These are phyloP conservation scores for Morpho helenor DNA, from an alignment of 2,888 invertebrate genomes.

Conservation along the genomic window DNA sequence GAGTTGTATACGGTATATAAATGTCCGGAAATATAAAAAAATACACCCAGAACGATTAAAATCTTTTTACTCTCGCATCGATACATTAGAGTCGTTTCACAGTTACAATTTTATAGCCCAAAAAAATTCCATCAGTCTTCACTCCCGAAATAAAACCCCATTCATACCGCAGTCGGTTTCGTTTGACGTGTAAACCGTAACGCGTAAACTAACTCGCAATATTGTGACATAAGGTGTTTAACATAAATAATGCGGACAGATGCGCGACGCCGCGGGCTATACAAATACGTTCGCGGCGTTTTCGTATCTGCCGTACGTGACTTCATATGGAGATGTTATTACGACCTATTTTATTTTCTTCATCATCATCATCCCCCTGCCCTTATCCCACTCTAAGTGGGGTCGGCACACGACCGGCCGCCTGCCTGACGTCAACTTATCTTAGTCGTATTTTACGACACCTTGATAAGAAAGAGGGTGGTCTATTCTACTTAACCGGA, in stretches of 20 bases:
- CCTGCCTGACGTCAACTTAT: no score
- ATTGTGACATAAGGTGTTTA: slow-evolving; percentile 80
- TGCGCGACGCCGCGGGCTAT: slow-evolving; percentile 70
- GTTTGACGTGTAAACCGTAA: slow-evolving; percentile 50
- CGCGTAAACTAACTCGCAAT: slow-evolving; percentile 61
- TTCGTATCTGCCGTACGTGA: slow-evolving; percentile 50
- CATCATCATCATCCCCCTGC: no score
- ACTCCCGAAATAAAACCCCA: slow-evolving; percentile 58
- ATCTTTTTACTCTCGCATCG: no score
- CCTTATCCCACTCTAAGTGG: no score
- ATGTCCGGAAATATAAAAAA: no score
- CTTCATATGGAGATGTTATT: slow-evolving; percentile 46
- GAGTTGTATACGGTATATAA: no score
- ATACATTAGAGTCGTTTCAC: background rate
- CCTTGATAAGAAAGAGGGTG: no score
- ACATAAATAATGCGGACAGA: slow-evolving; percentile 78
- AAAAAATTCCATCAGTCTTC: slow-evolving; percentile 16
- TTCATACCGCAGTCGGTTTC: slow-evolving; percentile 39
- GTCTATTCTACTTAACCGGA: no score
- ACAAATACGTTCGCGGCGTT: slow-evolving; percentile 69
- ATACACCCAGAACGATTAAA: no score
- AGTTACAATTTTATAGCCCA: slow-evolving; percentile 5
- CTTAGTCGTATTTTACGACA: no score
- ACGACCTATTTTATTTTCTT: slow-evolving; percentile 16
- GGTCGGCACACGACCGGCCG: no score